These are phyloP conservation scores for Sparidentex hasta DNA, from an alignment of 2,797 vertebrate genomes.

Conservation along the genomic window DNA sequence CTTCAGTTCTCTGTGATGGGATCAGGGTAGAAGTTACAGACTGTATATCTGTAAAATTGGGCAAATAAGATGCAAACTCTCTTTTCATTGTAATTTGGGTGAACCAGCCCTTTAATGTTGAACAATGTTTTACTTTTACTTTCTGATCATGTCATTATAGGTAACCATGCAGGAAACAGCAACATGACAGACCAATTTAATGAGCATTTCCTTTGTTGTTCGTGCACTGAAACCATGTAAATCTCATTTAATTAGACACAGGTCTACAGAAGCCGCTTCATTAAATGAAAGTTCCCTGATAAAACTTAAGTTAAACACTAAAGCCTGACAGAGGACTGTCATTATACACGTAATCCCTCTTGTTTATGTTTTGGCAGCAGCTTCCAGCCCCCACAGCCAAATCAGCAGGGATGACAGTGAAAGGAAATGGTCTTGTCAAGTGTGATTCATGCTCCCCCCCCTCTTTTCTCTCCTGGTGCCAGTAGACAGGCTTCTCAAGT, in stretches of 20 bases:
- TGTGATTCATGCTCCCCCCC: constrained; percentile 58
- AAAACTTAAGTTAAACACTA: constrained; percentile 41
- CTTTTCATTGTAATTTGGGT: not conserved
- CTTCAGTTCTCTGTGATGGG: not conserved
- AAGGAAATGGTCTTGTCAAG: constrained; percentile 75
- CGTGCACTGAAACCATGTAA: constrained; percentile 10
- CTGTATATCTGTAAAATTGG: not conserved
- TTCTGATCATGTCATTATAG: constrained; percentile 2
- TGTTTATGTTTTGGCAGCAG: constrained; percentile 69
- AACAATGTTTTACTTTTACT: not conserved
- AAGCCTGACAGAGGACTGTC: constrained; percentile 36
- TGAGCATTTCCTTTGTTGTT: not conserved
- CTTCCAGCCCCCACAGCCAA: constrained; percentile 58
- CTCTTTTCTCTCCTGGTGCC: constrained; percentile 24
- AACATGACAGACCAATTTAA: not conserved
- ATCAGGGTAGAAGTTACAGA: not conserved
- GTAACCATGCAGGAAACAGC: not conserved
- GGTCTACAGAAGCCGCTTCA: constrained; percentile 9
- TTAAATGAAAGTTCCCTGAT: constrained; percentile 24
- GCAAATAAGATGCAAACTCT: not conserved
- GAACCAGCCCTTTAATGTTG: not conserved
- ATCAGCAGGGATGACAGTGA: constrained; percentile 65
- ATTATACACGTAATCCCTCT: constrained; percentile 53
- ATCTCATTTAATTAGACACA: constrained; percentile 17
- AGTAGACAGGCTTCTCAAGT: constrained; percentile 39